These are phyloP conservation scores for Mimas tiliae DNA, from an alignment of 2,888 invertebrate species.

Conservation along the genomic window DNA sequence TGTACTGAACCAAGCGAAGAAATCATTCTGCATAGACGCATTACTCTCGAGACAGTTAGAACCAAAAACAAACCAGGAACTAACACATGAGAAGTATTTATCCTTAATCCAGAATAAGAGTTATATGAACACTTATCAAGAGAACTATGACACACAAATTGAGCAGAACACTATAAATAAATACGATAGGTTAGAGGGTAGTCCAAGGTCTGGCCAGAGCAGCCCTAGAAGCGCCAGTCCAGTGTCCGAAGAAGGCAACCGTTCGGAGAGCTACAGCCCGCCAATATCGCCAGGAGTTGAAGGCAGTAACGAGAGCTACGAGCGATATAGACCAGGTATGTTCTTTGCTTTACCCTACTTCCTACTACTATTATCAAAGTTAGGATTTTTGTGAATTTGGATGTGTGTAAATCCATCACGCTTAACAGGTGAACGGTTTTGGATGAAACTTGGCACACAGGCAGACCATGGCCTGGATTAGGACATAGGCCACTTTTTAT, in stretches of 20 bases:
- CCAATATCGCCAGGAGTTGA: slow-evolving; percentile 95
- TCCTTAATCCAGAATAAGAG: slow-evolving; percentile 73
- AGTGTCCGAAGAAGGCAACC: slow-evolving; percentile 84
- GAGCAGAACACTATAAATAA: slow-evolving; percentile 77
- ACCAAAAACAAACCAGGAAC: slow-evolving; percentile 48
- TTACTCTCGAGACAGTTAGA: slow-evolving; percentile 87
- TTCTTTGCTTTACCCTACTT: slow-evolving; percentile 22
- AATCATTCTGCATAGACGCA: slow-evolving; percentile 96
- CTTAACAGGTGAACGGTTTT: too few species aligned
- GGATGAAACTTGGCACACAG: too few species aligned
- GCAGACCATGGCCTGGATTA: too few species aligned
- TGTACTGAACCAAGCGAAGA: slow-evolving; percentile 78
- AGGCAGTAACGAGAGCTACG: slow-evolving; percentile 83
- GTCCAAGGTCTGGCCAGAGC: slow-evolving; percentile 56
- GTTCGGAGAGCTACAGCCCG: slow-evolving; percentile 90
- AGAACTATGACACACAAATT: slow-evolving; percentile 76
- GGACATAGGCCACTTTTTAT: too few species aligned
- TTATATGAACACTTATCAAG: slow-evolving; percentile 70
- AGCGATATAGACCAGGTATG: slow-evolving; percentile 77
- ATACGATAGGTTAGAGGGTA: slow-evolving; percentile 40
- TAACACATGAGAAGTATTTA: slow-evolving; percentile 36
- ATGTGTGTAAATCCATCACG: too few species aligned
- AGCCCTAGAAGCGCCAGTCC: slow-evolving; percentile 71
- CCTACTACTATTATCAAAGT: too few species aligned
- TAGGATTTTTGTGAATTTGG: too few species aligned